Base-by-base conservation (phyloP, 1,140 invertebrate genomes). In the Pemphigus obesinymphae region DNA sequence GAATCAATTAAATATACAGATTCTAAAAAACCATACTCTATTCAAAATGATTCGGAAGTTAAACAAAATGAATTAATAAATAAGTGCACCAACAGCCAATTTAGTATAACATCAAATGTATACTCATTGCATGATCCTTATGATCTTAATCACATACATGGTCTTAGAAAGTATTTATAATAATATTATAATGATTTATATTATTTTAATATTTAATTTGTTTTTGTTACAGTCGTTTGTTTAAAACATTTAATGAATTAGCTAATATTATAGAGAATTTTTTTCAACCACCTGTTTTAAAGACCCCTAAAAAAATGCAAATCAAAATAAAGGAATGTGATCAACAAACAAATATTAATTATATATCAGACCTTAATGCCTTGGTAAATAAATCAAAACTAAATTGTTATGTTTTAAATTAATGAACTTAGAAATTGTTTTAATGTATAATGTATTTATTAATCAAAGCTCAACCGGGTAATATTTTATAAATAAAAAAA, bases 201-300 rank as follows among this genome's bases (percentile, higher is more conserved):
- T 45, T n/a, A 45, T 45, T 45, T 72, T 20, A 45, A 72, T 31
- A 20, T 11, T 43, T 15, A 26, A 11, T 50, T 50, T 50, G 4
- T 31, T 73, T 48, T 50, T 50, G 5, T 31, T 73, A 31, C 6
- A 73, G 70, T 29, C 76, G 76, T 26, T 43, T 80, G 6, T 80
- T 80, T 50, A 80, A 8, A 2, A 80, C 55, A 43, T 80, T 80
- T 61, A 80, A 63, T 31, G 55, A 63, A 10, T 80, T 61, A 45
- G 20, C 55, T 43, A 80, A 17, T 20, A 80, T 80, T 20, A 8
- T 80, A 45, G 8, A 80, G 31, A 58, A 80, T 80, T 7, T 23
- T 20, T 26, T 80, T 20, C 13, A 5, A 5, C 76, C 76, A 13
- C 76, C 76, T 5, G 76, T 80, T 40, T 31, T 63, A 45, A 80